These are phyloP conservation scores for Caenorhabditis panamensis DNA, from an alignment of 2,888 invertebrate species.

Conservation along the genomic window DNA sequence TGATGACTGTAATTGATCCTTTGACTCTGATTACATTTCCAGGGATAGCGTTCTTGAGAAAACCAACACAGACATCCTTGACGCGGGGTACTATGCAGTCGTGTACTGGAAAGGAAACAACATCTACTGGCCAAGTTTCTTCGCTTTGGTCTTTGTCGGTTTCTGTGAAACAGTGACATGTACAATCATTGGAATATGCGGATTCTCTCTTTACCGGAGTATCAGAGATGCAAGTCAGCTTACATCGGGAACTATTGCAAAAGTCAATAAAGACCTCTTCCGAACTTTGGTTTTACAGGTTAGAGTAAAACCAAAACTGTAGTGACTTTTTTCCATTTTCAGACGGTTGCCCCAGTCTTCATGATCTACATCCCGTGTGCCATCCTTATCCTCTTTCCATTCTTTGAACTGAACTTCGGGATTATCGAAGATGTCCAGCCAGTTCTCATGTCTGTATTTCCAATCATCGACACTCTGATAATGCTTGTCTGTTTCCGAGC, in stretches of 20 bases:
- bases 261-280: slow-evolving; percentile 26
- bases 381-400: slow-evolving; percentile 1
- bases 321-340: neutral
- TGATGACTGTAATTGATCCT: neutral
- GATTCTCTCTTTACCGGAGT: slow-evolving; percentile 6
- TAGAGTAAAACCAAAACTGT: neutral
- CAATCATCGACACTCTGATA: slow-evolving; percentile 25
- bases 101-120: slow-evolving; percentile 12
- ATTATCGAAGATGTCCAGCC: slow-evolving; percentile 38
- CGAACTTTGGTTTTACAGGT: slow-evolving; percentile 33
- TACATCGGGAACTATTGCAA: slow-evolving; percentile 13
- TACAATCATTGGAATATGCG: slow-evolving; percentile 1
- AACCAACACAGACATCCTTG: slow-evolving; percentile 4
- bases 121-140: slow-evolving; percentile 18
- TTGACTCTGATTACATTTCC: neutral
- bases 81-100: slow-evolving; percentile 20
- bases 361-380: slow-evolving; percentile 23
- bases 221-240: slow-evolving; percentile 23
- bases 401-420: neutral
- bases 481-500: slow-evolving; percentile 26
- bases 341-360: slow-evolving; percentile 20
- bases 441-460: slow-evolving; percentile 26
- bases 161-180: slow-evolving; percentile 19
- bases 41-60: slow-evolving; percentile 24
- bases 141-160: slow-evolving; percentile 11